Evolutionary conservation across 2,113 vertebrate genomes (phyloP).

Genomic region (Tympanuchus pallidicinctus): DNA sequence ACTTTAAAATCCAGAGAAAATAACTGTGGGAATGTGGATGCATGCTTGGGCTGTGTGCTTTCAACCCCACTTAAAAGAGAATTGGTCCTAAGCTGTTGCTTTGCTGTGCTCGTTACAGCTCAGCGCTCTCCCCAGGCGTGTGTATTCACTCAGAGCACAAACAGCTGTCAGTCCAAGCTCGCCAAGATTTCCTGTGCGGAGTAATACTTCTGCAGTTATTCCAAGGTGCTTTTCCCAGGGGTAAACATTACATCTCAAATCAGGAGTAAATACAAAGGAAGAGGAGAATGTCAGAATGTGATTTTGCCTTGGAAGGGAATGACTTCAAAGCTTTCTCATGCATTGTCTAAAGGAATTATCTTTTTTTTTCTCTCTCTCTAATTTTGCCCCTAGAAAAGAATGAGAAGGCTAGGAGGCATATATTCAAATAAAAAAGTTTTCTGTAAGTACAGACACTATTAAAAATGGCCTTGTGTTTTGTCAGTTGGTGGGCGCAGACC

Average conservation of each 20-base stretch:
- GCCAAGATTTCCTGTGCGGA: background rate
- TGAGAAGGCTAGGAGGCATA: background rate
- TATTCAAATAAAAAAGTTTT: background rate
- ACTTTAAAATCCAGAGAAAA: background rate
- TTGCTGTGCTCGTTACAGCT: background rate
- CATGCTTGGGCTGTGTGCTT: background rate
- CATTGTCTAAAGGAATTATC: constrained; percentile 8
- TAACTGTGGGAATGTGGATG: background rate
- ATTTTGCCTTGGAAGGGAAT: constrained; percentile 31
- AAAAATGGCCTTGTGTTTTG: background rate
- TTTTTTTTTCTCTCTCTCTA: background rate
- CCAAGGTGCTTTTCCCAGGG: background rate
- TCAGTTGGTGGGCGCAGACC: background rate
- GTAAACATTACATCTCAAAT: constrained; percentile 19
- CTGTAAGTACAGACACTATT: background rate
- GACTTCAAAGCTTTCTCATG: constrained; percentile 31
- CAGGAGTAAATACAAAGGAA: background rate
- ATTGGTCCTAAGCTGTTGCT: background rate
- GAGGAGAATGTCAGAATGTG: background rate
- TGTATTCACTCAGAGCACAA: background rate
- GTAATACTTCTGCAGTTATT: background rate
- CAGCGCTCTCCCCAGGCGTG: background rate
- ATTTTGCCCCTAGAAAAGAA: background rate
- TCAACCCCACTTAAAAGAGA: background rate
- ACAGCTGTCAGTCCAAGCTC: background rate